Conservation (phyloP, 2,888 invertebrate species). For the Flabesymbios commensalis region DNA sequence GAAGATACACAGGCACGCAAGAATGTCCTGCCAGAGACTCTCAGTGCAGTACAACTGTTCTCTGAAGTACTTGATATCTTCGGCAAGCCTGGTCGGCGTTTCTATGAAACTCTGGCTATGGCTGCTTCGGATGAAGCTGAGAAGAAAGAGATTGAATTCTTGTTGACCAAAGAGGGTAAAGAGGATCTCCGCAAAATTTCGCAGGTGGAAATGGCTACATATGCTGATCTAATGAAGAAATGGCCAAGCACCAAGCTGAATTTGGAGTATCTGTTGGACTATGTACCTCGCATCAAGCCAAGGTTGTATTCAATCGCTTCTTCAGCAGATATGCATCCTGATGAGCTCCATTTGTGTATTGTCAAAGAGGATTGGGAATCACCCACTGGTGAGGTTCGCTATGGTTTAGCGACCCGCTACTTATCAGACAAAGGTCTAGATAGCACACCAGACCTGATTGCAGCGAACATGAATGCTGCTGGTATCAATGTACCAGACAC, state of each 20-base stretch:
- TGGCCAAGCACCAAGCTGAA: constrained; percentile 28
- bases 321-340: constrained; percentile 30
- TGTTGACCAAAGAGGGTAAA: constrained; percentile 31
- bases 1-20: constrained; percentile 32
- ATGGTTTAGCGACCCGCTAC: constrained; percentile 28
- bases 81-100: constrained; percentile 30
- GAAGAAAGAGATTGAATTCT: constrained; percentile 24
- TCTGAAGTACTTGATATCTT: constrained; percentile 34
- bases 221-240: constrained; percentile 33
- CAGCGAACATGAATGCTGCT: constrained; percentile 33
- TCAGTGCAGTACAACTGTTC: constrained; percentile 28
- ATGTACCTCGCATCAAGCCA: constrained; percentile 36
- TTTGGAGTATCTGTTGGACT: constrained; percentile 33
- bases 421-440: constrained; percentile 18
- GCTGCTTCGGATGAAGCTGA: constrained; percentile 27
- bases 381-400: constrained; percentile 19
- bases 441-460: constrained; percentile 17
- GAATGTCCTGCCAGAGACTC: constrained; percentile 28
- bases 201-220: constrained; percentile 27
- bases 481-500: constrained; percentile 36
- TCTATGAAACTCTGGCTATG: constrained; percentile 33
- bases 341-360: constrained; percentile 34
- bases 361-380: constrained; percentile 36
- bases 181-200: constrained; percentile 19
- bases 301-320: constrained; percentile 37